phyloP scores from a whole-genome alignment of 2,113 vertebrate species.

The Turnix velox region DNA sequence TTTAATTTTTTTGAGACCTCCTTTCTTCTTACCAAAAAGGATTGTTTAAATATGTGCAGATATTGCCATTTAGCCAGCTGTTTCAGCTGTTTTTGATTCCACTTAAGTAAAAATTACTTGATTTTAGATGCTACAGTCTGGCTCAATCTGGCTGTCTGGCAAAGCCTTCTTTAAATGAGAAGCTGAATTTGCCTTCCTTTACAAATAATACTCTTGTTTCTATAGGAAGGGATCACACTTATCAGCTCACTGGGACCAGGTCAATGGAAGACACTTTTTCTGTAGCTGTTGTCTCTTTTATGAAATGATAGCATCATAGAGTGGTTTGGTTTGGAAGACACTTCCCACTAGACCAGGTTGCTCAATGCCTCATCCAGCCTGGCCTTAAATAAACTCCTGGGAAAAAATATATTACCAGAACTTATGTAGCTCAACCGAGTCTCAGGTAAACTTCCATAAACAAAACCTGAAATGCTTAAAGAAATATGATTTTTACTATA shows the following conservation, averaged over 20 bases:
- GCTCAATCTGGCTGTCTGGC: not conserved
- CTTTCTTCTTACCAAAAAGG: not conserved
- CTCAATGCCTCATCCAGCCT: no score
- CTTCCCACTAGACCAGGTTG: no score
- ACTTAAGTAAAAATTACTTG: not conserved
- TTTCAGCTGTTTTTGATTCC: not conserved
- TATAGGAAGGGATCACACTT: no score
- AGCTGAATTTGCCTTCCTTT: no score
- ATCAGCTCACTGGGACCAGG: no score
- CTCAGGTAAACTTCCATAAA: not conserved
- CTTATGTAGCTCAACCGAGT: not conserved
- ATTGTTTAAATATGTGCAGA: not conserved
- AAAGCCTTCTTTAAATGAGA: not conserved
- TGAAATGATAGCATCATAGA: no score
- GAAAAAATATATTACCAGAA: not conserved
- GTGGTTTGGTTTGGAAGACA: no score
- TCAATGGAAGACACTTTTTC: no score
- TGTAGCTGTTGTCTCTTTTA: no score
- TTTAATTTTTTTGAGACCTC: not conserved
- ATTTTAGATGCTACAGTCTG: not conserved
- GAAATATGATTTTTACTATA: not conserved
- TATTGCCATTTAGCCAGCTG: not conserved
- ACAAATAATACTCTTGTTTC: no score
- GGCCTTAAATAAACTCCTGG: no score
- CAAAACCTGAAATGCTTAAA: not conserved